phyloP scores from a whole-genome alignment of 2,113 vertebrate genomes.

The Pangasianodon hypophthalmus region DNA sequence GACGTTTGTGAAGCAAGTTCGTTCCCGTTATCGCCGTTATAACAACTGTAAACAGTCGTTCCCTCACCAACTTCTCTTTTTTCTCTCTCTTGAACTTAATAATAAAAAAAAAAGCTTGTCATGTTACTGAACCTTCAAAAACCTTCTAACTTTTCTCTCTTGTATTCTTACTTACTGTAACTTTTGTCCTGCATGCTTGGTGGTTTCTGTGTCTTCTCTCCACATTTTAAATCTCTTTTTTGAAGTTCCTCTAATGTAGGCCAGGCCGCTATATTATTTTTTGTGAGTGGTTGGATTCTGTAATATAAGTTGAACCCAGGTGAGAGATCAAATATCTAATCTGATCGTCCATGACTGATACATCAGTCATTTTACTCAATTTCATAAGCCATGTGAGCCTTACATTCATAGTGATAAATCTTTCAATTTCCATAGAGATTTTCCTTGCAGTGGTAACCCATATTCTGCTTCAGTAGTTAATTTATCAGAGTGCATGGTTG shows the following conservation, averaged over 20 bases:
- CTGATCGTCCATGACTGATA: slow-evolving; percentile 15
- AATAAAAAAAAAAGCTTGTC: too few species aligned
- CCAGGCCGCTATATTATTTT: background rate
- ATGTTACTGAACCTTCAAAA: background rate
- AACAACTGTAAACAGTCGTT: background rate
- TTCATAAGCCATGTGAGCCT: background rate
- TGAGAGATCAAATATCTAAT: background rate
- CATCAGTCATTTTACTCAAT: background rate
- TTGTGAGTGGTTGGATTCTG: background rate
- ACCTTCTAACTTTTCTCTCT: background rate
- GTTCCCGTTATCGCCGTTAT: background rate
- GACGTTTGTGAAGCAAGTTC: background rate
- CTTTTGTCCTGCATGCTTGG: background rate
- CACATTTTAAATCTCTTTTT: background rate
- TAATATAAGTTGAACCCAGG: background rate
- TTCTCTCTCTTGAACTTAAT: background rate
- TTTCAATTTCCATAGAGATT: background rate
- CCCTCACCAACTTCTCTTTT: background rate
- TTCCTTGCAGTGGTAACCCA: background rate
- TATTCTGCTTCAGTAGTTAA: slow-evolving; percentile 6
- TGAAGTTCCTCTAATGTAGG: background rate
- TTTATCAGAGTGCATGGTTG: slow-evolving; percentile 1
- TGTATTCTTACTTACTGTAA: background rate
- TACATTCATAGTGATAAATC: background rate
- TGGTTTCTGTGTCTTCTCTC: background rate